Evolutionary conservation across 2,888 invertebrate genomes (phyloP), one percentile per base, ranked within the genome.

Genomic region (Monopis laevigella): DNA sequence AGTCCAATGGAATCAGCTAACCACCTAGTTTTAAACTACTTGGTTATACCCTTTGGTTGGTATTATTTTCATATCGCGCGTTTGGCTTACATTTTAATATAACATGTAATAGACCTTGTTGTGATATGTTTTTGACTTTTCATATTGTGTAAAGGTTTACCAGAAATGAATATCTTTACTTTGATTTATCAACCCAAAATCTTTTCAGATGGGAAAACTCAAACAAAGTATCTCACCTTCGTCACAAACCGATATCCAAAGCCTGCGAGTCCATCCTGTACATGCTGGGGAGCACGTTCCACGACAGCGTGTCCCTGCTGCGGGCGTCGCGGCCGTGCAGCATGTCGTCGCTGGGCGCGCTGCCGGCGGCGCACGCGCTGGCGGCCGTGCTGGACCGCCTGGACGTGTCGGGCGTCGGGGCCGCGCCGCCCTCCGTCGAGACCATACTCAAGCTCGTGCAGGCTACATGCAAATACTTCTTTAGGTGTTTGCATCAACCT

Each of bases 391-490:
- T 92, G 13, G 87, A 89, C 50, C 71, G 84, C 32, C 80, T 90
- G 27, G 86, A 87, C 49, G 74, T 86, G 48, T 85, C 88, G 0
- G 82, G 84, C 0, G 82, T 78, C 1, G 71, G 75, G 35, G 74
- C 82, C 26, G 82, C 84, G 11, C 80, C 86, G 8, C 84, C 86
- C 1, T 85, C 86, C 28, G 83, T 88, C 1, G 86, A 89, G 51
- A 85, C 86, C 1, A 77, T 85, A 11, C 63, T 92, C 13, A 90
- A 88, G 63, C 71, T 91, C 11, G 86, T 90, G 0, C 84, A 87
- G 48, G 85, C 89, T 0, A 85, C 86, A 4, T 87, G 90, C 2
- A 86, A 87, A 52, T 92, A 91, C 58, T 92, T 92, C 65, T 92
- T 90, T 60, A 80, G 87, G 43, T 88, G 88, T 52, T 80, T 92